These are phyloP conservation scores for Channallabes apus DNA, from an alignment of 2,797 vertebrate species.

Conservation along the genomic window DNA sequence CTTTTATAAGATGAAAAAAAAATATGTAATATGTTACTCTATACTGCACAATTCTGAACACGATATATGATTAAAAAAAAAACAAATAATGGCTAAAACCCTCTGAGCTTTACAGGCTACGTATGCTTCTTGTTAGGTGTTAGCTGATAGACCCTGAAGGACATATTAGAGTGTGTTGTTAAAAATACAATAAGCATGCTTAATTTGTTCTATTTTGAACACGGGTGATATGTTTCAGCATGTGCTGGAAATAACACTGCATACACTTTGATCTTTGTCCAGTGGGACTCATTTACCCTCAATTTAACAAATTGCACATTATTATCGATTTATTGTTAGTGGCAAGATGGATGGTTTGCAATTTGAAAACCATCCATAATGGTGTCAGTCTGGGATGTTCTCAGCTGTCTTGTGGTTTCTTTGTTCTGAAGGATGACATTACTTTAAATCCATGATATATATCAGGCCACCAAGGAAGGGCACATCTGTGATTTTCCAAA, in stretches of 20 bases:
- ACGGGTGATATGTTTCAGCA: neutral
- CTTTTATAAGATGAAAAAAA: no score
- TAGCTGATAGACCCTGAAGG: no score
- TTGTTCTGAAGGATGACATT: constrained; percentile 18
- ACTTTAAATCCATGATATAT: constrained; percentile 13
- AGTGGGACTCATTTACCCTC: constrained; percentile 1
- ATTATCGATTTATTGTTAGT: neutral
- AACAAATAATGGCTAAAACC: no score
- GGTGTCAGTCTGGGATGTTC: neutral
- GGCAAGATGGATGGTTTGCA: constrained; percentile 9
- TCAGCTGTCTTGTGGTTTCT: constrained; percentile 15
- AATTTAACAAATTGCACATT: constrained; percentile 2
- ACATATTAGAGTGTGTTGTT: neutral
- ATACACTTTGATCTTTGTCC: constrained; percentile 15
- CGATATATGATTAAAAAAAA: no score
- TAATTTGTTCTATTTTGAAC: constrained; percentile 4
- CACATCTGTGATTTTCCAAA: constrained; percentile 19
- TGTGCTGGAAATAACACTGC: neutral
- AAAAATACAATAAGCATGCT: constrained; percentile 1
- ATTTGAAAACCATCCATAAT: constrained; percentile 17
- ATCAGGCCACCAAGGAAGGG: constrained; percentile 11
- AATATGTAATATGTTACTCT: no score
- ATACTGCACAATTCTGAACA: no score
- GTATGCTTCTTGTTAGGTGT: no score
- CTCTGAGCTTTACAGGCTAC: no score